A percentile compares a stretch with the other conserved stretches of the same genome.
Evolutionary conservation across 2,113 vertebrate genomes (phyloP).

Genomic region (Pituophis catenifer): DNA sequence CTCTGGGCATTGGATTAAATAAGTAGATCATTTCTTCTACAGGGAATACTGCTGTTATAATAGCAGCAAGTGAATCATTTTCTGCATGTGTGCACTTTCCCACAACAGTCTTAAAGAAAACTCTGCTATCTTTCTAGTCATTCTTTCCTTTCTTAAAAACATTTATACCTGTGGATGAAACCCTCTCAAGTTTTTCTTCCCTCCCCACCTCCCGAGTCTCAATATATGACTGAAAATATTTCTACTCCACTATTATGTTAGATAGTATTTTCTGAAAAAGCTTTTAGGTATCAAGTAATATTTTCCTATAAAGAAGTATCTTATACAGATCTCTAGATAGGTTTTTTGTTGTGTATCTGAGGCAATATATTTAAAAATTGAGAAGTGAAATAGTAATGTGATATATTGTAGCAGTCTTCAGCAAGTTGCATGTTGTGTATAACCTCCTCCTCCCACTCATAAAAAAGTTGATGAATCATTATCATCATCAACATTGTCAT

Average conservation of each 20-base stretch:
- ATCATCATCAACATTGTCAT: background rate
- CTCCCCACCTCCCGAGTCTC: slow-evolving; percentile 6
- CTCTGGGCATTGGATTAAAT: background rate
- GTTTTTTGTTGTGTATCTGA: background rate
- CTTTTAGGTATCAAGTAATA: background rate
- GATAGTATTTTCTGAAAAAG: slow-evolving; percentile 29
- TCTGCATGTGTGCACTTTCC: background rate
- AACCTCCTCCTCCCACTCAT: background rate
- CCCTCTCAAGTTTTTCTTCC: slow-evolving; percentile 8
- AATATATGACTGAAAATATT: slow-evolving; percentile 22
- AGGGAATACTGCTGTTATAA: background rate
- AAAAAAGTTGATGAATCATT: background rate
- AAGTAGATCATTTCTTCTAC: background rate
- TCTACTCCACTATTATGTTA: slow-evolving; percentile 8
- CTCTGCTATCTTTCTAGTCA: background rate
- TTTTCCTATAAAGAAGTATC: slow-evolving; percentile 9
- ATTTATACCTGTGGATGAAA: slow-evolving; percentile 7
- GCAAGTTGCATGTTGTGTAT: background rate
- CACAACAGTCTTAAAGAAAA: background rate
- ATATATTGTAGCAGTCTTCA: background rate
- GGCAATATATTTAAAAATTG: background rate
- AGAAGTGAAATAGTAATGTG: background rate
- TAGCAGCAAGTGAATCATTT: background rate
- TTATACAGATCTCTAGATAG: background rate
- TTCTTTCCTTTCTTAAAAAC: background rate